Evolutionary conservation across 2,888 invertebrate genomes (phyloP).

Genomic region (Cryptophagus acutangulus): DNA sequence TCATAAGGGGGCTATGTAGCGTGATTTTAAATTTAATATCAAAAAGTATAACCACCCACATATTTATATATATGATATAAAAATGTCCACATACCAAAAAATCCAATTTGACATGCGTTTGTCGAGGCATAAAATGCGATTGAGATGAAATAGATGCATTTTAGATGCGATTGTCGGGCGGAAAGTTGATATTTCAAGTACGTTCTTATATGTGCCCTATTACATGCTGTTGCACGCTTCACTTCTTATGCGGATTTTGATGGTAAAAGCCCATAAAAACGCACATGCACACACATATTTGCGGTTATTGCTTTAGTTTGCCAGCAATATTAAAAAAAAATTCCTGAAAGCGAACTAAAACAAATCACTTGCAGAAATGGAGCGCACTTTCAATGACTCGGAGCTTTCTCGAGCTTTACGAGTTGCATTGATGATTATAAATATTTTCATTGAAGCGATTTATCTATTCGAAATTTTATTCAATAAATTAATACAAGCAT

Average conservation of each 20-base stretch:
- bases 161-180: slow-evolving; percentile 18
- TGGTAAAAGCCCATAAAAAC: no score
- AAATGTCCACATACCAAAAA: slow-evolving; percentile 23
- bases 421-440: no score
- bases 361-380: no score
- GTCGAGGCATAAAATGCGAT: slow-evolving; percentile 26
- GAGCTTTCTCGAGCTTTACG: no score
- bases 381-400: no score
- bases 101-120: slow-evolving; percentile 19
- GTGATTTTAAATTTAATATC: slow-evolving; percentile 23
- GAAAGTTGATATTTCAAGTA: slow-evolving; percentile 16
- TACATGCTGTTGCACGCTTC: slow-evolving; percentile 10
- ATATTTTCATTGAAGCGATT: no score
- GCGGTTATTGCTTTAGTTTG: no score
- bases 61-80: slow-evolving; percentile 15
- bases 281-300: no score
- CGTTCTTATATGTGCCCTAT: slow-evolving; percentile 8
- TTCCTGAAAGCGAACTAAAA: no score
- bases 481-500: no score
- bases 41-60: slow-evolving; percentile 19
- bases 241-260: slow-evolving; percentile 4
- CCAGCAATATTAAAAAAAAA: no score
- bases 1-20: background rate
- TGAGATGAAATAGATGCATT: slow-evolving; percentile 26
- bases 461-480: no score